A percentile compares a stretch with the other conserved stretches of the same genome.
These are phyloP conservation scores for Formica exsecta DNA, from an alignment of 1,140 invertebrate genomes.

Conservation along the genomic window DNA sequence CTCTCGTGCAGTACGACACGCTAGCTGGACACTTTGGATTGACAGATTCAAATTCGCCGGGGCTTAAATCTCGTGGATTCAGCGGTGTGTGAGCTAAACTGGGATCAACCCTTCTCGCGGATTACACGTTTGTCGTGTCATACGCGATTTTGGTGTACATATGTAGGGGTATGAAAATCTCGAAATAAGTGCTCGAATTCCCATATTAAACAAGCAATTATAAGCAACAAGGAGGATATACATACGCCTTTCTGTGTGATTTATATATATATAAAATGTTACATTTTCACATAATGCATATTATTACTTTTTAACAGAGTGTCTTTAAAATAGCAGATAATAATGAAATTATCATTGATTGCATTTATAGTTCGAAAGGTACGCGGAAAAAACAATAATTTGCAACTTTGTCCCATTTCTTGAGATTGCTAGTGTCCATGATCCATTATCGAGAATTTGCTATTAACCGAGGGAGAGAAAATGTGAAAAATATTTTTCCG, in stretches of 20 bases:
- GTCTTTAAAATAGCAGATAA: background rate
- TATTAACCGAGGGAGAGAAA: constrained; percentile 64
- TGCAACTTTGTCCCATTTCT: constrained; percentile 26
- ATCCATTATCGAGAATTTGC: constrained; percentile 74
- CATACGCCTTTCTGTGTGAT: background rate
- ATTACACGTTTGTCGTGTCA: constrained; percentile 83
- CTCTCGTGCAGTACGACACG: constrained; percentile 55
- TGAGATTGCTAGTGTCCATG: constrained; percentile 34
- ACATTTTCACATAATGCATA: background rate
- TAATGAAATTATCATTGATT: constrained; percentile 12
- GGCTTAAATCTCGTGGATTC: constrained; percentile 73
- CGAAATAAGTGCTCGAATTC: constrained; percentile 65
- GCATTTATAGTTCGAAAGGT: background rate
- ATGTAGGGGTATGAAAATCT: constrained; percentile 67
- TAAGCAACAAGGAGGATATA: background rate
- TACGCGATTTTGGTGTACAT: constrained; percentile 78
- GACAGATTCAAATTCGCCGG: constrained; percentile 76
- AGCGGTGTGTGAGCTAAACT: constrained; percentile 80
- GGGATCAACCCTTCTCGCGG: constrained; percentile 85
- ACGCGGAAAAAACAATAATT: constrained; percentile 16
- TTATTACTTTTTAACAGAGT: background rate
- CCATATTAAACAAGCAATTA: constrained; percentile 34
- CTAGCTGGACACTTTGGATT: constrained; percentile 69
- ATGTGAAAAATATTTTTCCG: constrained; percentile 80
- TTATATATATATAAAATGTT: background rate